Base-by-base conservation (phyloP, 2,797 vertebrate genomes). In the Oryzias sinensis region DNA sequence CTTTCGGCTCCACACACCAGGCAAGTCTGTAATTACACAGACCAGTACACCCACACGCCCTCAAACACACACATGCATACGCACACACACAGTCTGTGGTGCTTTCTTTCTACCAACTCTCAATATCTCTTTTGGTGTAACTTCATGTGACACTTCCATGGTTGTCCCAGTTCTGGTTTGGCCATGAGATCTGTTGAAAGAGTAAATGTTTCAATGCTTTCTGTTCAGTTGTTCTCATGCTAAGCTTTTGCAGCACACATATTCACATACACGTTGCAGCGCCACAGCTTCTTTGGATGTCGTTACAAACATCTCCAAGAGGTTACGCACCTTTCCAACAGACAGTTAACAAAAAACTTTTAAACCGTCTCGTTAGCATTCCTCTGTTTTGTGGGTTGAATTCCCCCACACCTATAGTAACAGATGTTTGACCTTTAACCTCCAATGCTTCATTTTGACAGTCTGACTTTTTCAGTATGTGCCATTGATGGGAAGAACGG, bases 1-100 rank as follows among this genome's bases (percentile, higher is more conserved):
- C 87, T 89, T 65, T 87, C 85, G 88, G 85, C 88, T 89, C 88
- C 88, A 89, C 85, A 84, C 87, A 87, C 81, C 73, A 82, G 77
- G 82, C 85, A 55, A 81, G 86, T 80, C 86, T 90, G 88, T 89
- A 89, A 90, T 90, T 90, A 90, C 82, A 83, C 69, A 82, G 77
- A 70, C 84, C 84, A 82, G 64, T 40, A 60, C 79, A 83, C 77
- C 77, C 72, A 37, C 42, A 33, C 43, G 15, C 16, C 17, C 53
- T 15, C 18, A 27, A 41, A 37, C 17, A 27, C 43, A 27, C 44
- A 48, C 44, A 49, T 45, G 4, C 18, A 79, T 70, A 76, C 43
- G 18, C 44, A 48, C 44, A 49, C 52, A 5, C 18, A 79, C 72
- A 76, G 68, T 75, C 80, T 86, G 80, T 82, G 79, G 74, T 79